These are phyloP conservation scores for Aspiorhynchus laticeps DNA, from an alignment of 2,113 vertebrate genomes.

Conservation along the genomic window DNA sequence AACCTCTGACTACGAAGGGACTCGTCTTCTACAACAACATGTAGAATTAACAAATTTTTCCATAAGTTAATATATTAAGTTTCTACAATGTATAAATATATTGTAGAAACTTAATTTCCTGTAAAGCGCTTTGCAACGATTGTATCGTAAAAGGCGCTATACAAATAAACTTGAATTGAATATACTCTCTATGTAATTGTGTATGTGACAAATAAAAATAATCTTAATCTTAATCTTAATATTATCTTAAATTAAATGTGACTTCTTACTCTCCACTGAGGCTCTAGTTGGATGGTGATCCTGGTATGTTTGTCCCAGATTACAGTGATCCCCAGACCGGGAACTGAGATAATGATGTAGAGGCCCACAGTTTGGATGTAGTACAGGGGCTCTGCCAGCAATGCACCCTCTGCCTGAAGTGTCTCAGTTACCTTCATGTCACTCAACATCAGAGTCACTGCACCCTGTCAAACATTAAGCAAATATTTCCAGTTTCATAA, in stretches of 20 bases:
- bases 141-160: too few species aligned
- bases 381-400: constrained; percentile 61
- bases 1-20: too few species aligned
- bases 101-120: too few species aligned
- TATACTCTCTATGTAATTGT: too few species aligned
- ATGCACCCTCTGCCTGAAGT: constrained; percentile 28
- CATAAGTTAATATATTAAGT: too few species aligned
- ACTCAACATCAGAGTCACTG: constrained; percentile 63
- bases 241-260: not conserved
- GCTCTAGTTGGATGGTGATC: constrained; percentile 72
- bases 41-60: too few species aligned
- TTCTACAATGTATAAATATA: too few species aligned
- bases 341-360: constrained; percentile 77
- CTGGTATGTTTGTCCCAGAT: constrained; percentile 87
- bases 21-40: too few species aligned
- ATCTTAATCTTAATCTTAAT: too few species aligned
- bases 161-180: too few species aligned
- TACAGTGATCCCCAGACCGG: constrained; percentile 70
- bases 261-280: constrained; percentile 74
- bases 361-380: constrained; percentile 78
- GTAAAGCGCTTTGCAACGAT: too few species aligned
- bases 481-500: not conserved
- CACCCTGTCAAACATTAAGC: constrained; percentile 51
- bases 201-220: too few species aligned
- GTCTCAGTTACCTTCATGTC: constrained; percentile 66